Evolutionary conservation across 1,140 invertebrate genomes (phyloP).

Genomic region (Euwallacea fornicatus): DNA sequence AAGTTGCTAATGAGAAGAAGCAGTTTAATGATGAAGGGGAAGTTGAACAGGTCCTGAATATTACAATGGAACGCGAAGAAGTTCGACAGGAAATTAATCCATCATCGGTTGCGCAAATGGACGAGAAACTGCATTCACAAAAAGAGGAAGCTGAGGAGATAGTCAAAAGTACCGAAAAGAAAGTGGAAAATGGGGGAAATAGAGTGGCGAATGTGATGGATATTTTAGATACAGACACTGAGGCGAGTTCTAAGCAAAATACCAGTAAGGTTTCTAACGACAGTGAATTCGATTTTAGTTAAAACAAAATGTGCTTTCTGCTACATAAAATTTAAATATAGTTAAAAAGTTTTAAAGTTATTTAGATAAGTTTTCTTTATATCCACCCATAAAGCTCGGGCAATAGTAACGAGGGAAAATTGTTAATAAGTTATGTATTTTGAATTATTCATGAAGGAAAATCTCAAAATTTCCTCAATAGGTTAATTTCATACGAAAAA

Average conservation of each 20-base stretch:
- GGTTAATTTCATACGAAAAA: too few relatives aligned
- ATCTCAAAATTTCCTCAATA: too few relatives aligned
- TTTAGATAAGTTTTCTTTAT: too few relatives aligned
- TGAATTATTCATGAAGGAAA: too few relatives aligned
- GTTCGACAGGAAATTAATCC: neutral
- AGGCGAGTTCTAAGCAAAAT: slow-evolving; percentile 34
- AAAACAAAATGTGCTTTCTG: slow-evolving; percentile 19
- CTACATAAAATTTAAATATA: neutral
- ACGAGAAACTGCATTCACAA: neutral
- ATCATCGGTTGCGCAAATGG: neutral
- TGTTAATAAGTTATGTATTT: too few relatives aligned
- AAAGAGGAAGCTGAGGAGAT: neutral
- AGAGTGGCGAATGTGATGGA: slow-evolving; percentile 37
- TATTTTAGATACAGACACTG: slow-evolving; percentile 44
- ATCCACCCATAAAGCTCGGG: too few relatives aligned
- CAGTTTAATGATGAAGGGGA: slow-evolving; percentile 8
- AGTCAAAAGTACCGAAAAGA: neutral
- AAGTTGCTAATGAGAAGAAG: slow-evolving; percentile 1
- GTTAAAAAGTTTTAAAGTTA: neutral
- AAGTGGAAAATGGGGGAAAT: slow-evolving; percentile 16
- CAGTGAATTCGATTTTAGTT: slow-evolving; percentile 45
- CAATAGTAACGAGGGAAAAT: too few relatives aligned
- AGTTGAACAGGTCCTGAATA: neutral
- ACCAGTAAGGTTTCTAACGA: slow-evolving; percentile 42
- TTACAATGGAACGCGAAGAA: slow-evolving; percentile 6